Conservation (phyloP, 2,888 invertebrate species). For the Falcaria lacertinaria region DNA sequence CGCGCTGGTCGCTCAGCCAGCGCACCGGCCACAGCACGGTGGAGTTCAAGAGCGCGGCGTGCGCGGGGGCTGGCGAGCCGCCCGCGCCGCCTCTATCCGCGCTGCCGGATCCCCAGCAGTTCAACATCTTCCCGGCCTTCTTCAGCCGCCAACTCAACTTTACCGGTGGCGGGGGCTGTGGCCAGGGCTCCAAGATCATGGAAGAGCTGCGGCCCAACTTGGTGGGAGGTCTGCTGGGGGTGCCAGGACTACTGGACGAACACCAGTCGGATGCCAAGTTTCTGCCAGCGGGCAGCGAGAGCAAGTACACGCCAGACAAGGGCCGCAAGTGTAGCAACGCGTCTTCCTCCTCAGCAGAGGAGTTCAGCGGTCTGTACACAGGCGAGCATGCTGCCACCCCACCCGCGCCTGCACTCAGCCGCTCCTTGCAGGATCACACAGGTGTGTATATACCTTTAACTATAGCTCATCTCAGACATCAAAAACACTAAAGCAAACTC, state of each 20-base stretch:
- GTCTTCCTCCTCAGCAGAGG: slow-evolving; percentile 89
- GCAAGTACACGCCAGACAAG: slow-evolving; percentile 77
- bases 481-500: too few relatives aligned
- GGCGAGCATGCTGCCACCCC: slow-evolving; percentile 86
- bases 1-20: slow-evolving; percentile 71
- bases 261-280: slow-evolving; percentile 82
- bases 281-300: slow-evolving; percentile 74
- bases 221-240: slow-evolving; percentile 87
- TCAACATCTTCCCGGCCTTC: slow-evolving; percentile 95
- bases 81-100: slow-evolving; percentile 78
- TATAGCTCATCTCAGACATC: too few relatives aligned
- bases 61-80: slow-evolving; percentile 77
- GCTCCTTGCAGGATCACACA: slow-evolving; percentile 79
- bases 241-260: slow-evolving; percentile 89
- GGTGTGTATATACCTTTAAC: slow-evolving; percentile 50
- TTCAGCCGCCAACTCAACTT: slow-evolving; percentile 94
- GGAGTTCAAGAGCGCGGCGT: slow-evolving; percentile 91
- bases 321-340: slow-evolving; percentile 88
- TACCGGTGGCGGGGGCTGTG: slow-evolving; percentile 83
- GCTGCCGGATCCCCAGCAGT: slow-evolving; percentile 87
- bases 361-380: slow-evolving; percentile 92
- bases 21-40: slow-evolving; percentile 85
- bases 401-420: slow-evolving; percentile 76
- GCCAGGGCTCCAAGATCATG: slow-evolving; percentile 89
- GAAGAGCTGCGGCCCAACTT: slow-evolving; percentile 92